Percentiles rank a stretch among this genome's conserved stretches.
Evolutionary conservation across 2,113 vertebrate species (phyloP).

Genomic region (Mus spicilegus): DNA sequence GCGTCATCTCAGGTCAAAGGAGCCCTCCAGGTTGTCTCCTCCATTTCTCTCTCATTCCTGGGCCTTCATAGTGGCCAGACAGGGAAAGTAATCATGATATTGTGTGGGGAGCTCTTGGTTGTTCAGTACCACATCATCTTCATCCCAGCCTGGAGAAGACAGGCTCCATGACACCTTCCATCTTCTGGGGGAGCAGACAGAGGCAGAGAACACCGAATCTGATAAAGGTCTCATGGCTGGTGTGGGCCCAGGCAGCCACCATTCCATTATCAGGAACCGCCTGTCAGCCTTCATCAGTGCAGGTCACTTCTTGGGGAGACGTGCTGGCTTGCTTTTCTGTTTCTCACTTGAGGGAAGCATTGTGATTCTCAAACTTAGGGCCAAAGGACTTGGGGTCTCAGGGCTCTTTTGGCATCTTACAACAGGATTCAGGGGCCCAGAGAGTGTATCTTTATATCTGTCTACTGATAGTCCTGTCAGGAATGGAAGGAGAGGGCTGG

Average conservation of each 20-base stretch:
- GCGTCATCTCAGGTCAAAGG: neutral
- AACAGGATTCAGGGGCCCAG: neutral
- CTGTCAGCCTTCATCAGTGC: rapidly evolving
- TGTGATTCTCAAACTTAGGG: neutral
- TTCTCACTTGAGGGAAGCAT: neutral
- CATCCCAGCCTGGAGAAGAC: neutral
- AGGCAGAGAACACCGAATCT: rapidly evolving
- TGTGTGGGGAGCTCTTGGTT: neutral
- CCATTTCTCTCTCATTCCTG: neutral
- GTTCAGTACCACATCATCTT: rapidly evolving
- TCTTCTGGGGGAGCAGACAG: too few relatives aligned
- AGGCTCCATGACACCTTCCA: neutral
- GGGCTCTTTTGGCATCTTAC: rapidly evolving
- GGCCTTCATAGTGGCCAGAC: neutral
- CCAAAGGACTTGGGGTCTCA: neutral
- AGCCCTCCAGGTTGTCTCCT: neutral
- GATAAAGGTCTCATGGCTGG: neutral
- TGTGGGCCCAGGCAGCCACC: neutral
- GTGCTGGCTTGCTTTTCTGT: too few relatives aligned
- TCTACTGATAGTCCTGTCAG: neutral
- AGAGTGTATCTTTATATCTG: neutral
- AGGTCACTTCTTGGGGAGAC: neutral
- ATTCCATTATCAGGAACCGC: rapidly evolving
- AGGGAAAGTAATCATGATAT: rapidly evolving
- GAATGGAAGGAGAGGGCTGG: neutral